phyloP scores from a whole-genome alignment of 2,888 invertebrate genomes.

The Galeopsomyia nigrocyanea region DNA sequence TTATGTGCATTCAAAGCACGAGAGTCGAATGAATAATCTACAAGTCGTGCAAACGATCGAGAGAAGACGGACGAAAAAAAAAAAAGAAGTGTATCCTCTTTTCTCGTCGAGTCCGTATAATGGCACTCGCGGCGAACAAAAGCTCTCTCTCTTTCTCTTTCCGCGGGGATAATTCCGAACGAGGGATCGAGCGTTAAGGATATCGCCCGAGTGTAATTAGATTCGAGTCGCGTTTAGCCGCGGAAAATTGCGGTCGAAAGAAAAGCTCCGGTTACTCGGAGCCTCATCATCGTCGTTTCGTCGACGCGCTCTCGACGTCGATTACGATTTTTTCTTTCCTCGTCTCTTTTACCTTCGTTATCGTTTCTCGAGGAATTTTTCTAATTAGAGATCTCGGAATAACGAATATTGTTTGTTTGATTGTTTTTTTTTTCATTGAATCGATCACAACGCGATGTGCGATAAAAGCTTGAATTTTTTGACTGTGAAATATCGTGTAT shows the following conservation, averaged over 20 bases:
- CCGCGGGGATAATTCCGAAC: background rate
- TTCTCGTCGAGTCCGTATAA: slow-evolving; percentile 2
- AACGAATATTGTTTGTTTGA: too few species aligned
- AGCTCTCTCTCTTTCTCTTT: too few species aligned
- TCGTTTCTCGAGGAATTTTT: too few species aligned
- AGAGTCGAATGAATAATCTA: too few species aligned
- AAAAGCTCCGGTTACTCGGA: slow-evolving; percentile 35
- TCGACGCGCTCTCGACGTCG: slow-evolving; percentile 27
- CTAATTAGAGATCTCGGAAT: too few species aligned
- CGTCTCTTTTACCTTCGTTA: background rate
- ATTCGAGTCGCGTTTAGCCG: slow-evolving; percentile 28
- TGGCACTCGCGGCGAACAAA: background rate
- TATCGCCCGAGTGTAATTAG: slow-evolving; percentile 40
- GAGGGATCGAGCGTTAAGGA: background rate
- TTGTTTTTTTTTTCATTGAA: too few species aligned
- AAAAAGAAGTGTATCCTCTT: background rate
- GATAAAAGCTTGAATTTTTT: too few species aligned
- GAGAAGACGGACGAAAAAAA: background rate
- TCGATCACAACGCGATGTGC: too few species aligned
- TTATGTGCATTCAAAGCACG: too few species aligned
- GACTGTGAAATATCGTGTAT: too few species aligned
- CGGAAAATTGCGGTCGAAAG: slow-evolving; percentile 34
- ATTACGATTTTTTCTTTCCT: slow-evolving; percentile 29
- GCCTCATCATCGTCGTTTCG: slow-evolving; percentile 36
- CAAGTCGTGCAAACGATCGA: background rate